Conservation (phyloP, 1,140 invertebrate genomes). For the Drosophila melanica region DNA sequence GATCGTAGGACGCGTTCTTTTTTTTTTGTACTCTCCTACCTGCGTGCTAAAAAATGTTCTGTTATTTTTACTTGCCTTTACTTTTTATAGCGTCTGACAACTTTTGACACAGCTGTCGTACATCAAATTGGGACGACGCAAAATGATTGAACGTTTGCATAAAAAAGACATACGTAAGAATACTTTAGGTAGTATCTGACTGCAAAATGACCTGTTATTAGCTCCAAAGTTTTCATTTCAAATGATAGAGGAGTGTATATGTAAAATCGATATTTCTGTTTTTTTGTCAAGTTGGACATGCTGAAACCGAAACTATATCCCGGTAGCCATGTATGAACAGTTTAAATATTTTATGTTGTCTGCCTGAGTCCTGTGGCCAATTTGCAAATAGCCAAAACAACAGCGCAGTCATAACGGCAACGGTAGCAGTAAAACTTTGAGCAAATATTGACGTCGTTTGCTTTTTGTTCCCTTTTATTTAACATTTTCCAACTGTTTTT, state of each 20-base stretch:
- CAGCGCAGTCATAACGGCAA: constrained; percentile 20
- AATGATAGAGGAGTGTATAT: too few species aligned
- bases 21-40: constrained; percentile 6
- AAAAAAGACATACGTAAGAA: constrained; percentile 17
- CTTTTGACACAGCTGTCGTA: constrained; percentile 72
- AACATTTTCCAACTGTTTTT: constrained; percentile 27
- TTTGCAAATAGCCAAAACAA: constrained; percentile 42
- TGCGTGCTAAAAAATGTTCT: constrained; percentile 26
- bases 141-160: constrained; percentile 77
- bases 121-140: constrained; percentile 58
- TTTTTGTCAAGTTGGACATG: too few species aligned
- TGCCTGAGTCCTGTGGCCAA: constrained; percentile 30
- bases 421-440: constrained; percentile 49
- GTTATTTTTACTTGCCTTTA: constrained; percentile 28
- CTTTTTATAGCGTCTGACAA: constrained; percentile 56
- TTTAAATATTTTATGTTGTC: constrained; percentile 44
- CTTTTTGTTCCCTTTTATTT: constrained; percentile 42
- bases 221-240: neutral
- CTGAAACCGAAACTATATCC: too few species aligned
- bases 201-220: neutral
- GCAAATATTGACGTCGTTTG: constrained; percentile 65
- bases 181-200: neutral
- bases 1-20: constrained; percentile 3
- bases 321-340: neutral
- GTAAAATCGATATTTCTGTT: too few species aligned